Evolutionary conservation across 1,140 invertebrate genomes (phyloP), one percentile per base, ranked within the genome.

Genomic region (Drosophila bocki): DNA sequence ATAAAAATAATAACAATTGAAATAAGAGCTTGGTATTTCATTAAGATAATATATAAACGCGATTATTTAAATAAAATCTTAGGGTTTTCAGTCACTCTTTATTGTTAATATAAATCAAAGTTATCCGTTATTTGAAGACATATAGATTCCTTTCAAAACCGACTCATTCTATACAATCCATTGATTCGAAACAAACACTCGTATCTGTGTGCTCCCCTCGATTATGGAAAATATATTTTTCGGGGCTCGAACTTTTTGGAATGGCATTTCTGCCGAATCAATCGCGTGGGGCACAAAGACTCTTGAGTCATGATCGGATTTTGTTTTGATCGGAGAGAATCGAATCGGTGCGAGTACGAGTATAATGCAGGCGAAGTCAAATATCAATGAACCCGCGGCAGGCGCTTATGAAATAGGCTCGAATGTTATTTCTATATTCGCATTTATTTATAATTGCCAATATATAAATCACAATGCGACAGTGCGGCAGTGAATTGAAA

Each of bases 351-450:
- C 22, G 45, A 48, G 19, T 45, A 7, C 37, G 15, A 22, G 47
- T 51, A 47, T 57, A 56, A 54, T 42, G 42, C 48, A 54, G 51
- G 51, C 44, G 54, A 68, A 78, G 84, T 80, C 77, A 88, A 88
- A 88, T 84, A 88, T 88, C 84, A 88, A 87, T 90, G 85, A 88
- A 88, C 86, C 78, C 61, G 50, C 59, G 57, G 22, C 76, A 78
- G 75, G 53, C 74, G 69, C 85, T 88, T 90, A 88, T 88, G 85
- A 90, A 90, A 88, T 88, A 80, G 78, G 56, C 84, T 82, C 74
- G 80, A 78, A 75, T 77, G 74, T 74, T 74, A 44, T 51, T 70
- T 60, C 47, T 68, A 64, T 51, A 70, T 69, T 69, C 15, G 32
- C 13, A 60, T 78, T 74, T 82, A 82, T 63, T 64, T 54, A 67